Conservation (phyloP, 92 coral and sea anemone species). For the Phenganax marumi region DNA sequence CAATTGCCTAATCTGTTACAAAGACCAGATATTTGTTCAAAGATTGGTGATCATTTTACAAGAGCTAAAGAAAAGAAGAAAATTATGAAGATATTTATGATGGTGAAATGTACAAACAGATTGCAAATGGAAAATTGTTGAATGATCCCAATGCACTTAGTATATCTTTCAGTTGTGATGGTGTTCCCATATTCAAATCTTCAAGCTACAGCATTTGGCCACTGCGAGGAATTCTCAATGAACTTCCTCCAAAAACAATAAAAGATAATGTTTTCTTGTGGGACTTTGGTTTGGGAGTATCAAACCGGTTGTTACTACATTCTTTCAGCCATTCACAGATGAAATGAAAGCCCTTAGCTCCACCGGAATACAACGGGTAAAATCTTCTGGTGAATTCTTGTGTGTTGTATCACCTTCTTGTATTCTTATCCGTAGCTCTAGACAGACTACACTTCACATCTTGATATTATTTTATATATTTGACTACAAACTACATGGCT, state of each 20-base stretch:
- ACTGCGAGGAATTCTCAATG: conserved; percentile 1
- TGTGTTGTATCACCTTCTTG: no score
- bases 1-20: conserved; percentile 1
- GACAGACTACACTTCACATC: no score
- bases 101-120: neutral
- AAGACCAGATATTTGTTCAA: neutral
- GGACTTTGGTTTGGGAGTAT: conserved; percentile 18
- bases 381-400: neutral
- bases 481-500: no score
- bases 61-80: neutral
- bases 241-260: conserved; percentile 3
- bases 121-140: neutral
- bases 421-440: no score
- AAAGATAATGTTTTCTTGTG: conserved; percentile 9
- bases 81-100: neutral
- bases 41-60: neutral
- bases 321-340: conserved; percentile 16
- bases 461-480: no score
- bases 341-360: conserved; percentile 17
- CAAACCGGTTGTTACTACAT: neutral
- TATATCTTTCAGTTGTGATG: neutral
- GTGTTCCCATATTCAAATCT: conserved; percentile 12
- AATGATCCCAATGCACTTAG: neutral
- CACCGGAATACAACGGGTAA: conserved; percentile 2
- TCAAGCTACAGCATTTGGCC: conserved; percentile 24